Evolutionary conservation across 2,888 invertebrate species (phyloP).

Genomic region (Acrobasis suavella): DNA sequence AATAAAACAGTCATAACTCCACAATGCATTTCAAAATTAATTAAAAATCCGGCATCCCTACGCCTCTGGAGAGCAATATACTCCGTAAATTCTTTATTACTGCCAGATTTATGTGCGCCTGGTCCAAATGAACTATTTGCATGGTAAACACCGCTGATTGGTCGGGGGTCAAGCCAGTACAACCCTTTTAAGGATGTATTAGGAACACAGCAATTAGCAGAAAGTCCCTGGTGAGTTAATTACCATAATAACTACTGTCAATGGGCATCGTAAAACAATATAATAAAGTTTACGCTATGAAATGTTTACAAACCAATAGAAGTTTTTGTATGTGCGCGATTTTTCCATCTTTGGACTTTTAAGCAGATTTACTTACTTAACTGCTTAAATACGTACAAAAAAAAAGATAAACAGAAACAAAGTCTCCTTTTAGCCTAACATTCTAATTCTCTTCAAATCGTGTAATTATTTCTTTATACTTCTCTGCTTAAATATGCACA

Average conservation of each 20-base stretch:
- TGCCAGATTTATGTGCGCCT: slow-evolving; percentile 11
- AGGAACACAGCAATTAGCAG: slow-evolving; percentile 14
- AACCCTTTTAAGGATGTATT: slow-evolving; percentile 13
- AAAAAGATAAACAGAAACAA: no score
- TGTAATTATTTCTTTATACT: no score
- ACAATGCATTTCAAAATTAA: slow-evolving; percentile 6
- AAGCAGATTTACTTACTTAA: no score
- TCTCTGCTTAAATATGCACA: no score
- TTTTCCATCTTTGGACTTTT: no score
- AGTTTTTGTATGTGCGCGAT: no score
- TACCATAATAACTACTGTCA: slow-evolving; percentile 2
- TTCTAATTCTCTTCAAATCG: no score
- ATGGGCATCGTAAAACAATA: not conserved
- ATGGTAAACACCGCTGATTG: slow-evolving; percentile 13
- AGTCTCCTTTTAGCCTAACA: no score
- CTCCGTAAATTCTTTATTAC: slow-evolving; percentile 19
- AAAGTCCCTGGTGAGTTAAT: slow-evolving; percentile 13
- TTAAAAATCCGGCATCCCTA: slow-evolving; percentile 4
- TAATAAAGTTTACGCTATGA: no score
- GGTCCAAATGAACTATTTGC: slow-evolving; percentile 19
- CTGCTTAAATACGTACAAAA: no score
- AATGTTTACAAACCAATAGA: no score
- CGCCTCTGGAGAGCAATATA: slow-evolving; percentile 15
- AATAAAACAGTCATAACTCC: not conserved
- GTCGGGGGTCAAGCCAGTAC: slow-evolving; percentile 12